Conservation (phyloP, 2,797 vertebrate genomes). For the Helostoma temminkii region DNA sequence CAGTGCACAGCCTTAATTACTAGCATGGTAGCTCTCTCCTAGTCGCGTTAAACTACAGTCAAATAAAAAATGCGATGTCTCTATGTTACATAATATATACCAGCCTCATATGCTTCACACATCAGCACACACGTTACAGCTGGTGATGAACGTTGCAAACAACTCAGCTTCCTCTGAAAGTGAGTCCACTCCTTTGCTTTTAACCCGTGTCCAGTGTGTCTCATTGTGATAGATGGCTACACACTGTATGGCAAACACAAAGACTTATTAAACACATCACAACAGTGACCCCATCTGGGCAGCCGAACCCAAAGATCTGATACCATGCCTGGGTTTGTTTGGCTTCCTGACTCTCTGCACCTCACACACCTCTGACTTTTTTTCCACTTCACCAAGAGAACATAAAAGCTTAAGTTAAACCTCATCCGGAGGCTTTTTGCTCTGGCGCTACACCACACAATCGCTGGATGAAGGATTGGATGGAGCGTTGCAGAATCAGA, state of each 20-base stretch:
- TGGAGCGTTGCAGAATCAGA: constrained; percentile 37
- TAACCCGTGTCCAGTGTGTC: neutral
- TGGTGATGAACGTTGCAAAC: neutral
- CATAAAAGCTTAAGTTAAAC: constrained; percentile 21
- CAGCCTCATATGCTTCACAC: neutral
- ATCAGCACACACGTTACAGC: neutral
- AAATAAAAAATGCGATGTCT: neutral
- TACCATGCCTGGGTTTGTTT: constrained; percentile 6
- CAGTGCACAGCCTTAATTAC: no score
- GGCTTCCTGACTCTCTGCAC: constrained; percentile 8
- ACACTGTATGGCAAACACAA: neutral
- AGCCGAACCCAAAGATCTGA: constrained; percentile 6
- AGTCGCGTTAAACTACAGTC: neutral
- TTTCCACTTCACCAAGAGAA: constrained; percentile 27
- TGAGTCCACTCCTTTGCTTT: neutral
- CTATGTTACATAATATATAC: neutral
- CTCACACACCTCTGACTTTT: constrained; percentile 20
- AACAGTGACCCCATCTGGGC: constrained; percentile 76
- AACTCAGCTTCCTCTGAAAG: neutral
- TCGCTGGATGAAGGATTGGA: constrained; percentile 29
- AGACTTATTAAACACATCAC: constrained; percentile 37
- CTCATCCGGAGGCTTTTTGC: constrained; percentile 19
- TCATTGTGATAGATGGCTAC: constrained; percentile 5
- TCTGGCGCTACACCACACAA: constrained; percentile 7
- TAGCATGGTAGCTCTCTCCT: neutral